Conservation (phyloP, 1,140 invertebrate genomes). For the Telenomus remus region DNA sequence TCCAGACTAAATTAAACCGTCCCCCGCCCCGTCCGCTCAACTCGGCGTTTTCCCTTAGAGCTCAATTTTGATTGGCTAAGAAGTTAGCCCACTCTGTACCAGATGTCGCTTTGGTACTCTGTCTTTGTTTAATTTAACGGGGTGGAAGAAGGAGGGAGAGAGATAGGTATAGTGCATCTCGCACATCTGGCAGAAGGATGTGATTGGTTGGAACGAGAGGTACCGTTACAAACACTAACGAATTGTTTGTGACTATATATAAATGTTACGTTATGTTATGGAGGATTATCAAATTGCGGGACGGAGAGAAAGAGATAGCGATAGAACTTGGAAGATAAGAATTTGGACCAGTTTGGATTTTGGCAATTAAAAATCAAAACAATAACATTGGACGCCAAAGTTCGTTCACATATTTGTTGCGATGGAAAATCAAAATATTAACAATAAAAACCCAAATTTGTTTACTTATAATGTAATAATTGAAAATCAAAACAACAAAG, state of each 20-base stretch:
- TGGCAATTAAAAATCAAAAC: too few relatives aligned
- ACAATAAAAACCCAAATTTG: too few relatives aligned
- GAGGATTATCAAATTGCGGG: conserved; percentile 10
- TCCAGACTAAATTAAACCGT: conserved; percentile 32
- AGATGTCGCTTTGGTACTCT: background rate
- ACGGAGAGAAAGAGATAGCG: background rate
- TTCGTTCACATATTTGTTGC: too few relatives aligned
- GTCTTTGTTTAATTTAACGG: background rate
- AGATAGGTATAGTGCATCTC: background rate
- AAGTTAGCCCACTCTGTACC: conserved; percentile 8
- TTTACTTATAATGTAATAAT: too few relatives aligned
- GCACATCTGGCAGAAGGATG: conserved; percentile 6
- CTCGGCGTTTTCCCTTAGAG: conserved; percentile 12
- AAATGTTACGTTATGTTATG: conserved; percentile 14
- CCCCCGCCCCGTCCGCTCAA: background rate
- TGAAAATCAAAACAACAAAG: too few relatives aligned
- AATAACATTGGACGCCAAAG: too few relatives aligned
- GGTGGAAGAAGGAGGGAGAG: background rate
- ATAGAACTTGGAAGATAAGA: too few relatives aligned
- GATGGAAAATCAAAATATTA: too few relatives aligned
- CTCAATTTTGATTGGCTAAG: conserved; percentile 3
- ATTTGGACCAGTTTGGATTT: too few relatives aligned
- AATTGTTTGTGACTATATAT: conserved; percentile 15
- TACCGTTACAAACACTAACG: conserved; percentile 21
- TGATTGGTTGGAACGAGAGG: too few relatives aligned